Evolutionary conservation across 2,113 vertebrate genomes (phyloP), one percentile per base, ranked within the genome.

Genomic region (Monopterus albus): DNA sequence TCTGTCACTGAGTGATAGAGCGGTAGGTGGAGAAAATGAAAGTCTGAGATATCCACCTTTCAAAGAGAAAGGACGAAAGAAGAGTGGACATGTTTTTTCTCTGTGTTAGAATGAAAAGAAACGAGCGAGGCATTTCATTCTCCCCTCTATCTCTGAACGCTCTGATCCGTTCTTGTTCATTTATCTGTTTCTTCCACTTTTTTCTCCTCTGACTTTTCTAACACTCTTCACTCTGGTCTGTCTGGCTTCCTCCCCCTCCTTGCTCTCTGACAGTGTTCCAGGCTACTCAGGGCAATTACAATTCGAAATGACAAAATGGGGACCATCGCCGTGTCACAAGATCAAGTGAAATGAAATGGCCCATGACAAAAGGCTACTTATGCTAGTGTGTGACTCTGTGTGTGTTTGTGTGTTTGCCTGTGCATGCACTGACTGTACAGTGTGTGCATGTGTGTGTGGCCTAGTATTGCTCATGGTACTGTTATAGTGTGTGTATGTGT

Each of bases 231-330:
- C 26, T 35, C 26, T 59, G 25, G 25, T 23, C 66, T 6, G 10
- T 42, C 59, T 46, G 17, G 29, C 56, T 13, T 46, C 11, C 65
- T 3, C 23, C 20, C n/a, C 36, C 12, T 17, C 70, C 35, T 18
- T 57, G 42, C 63, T 17, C 31, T 40, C 61, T 50, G 38, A 56
- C 78, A 43, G 25, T 28, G 20, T 75, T 53, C 31, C 52, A 31
- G 42, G 67, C 75, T 65, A 65, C 82, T 78, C 73, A 15, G 81
- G 81, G 58, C 80, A 88, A 88, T 90, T 87, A 87, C 81, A 71
- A 81, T 88, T 88, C 82, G 75, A 88, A 87, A 89, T 86, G 89
- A 88, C 87, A 89, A 87, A 89, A 82, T 84, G 84, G 79, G 78
- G 86, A 89, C 88, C 80, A 88, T 88, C 72, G 65, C 60, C 68